These are phyloP conservation scores for Pipistrellus kuhlii DNA, from an alignment of 2,797 vertebrate genomes.

Conservation along the genomic window DNA sequence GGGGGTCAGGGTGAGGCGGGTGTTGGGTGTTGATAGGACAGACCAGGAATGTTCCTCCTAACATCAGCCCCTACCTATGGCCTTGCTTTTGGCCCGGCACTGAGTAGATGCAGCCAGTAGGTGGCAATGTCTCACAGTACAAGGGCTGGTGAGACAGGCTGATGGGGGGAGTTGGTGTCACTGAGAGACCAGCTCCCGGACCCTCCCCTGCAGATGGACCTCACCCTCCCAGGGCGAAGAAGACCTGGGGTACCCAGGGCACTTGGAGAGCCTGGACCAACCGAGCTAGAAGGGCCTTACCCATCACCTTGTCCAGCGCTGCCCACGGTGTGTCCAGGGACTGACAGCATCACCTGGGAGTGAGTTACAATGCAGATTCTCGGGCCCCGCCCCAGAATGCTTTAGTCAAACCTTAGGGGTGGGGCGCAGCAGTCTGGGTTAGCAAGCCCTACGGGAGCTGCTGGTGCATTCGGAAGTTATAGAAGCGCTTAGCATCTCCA, in stretches of 20 bases:
- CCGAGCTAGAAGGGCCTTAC: not conserved
- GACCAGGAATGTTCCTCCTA: not conserved
- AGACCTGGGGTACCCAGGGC: not conserved
- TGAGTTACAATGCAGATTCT: not conserved
- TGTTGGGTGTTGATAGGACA: not conserved
- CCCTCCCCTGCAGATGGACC: accelerated
- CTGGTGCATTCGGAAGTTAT: not conserved
- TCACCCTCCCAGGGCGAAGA: not conserved
- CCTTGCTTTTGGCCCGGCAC: not conserved
- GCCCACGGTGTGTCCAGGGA: not conserved
- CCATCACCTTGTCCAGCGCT: not conserved
- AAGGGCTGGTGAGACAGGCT: too few relatives aligned
- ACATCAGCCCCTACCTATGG: accelerated
- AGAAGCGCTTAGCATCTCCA: not conserved
- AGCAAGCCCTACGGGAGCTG: not conserved
- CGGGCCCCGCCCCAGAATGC: not conserved
- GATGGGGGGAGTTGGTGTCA: accelerated
- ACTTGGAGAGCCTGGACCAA: not conserved
- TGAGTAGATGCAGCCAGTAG: not conserved
- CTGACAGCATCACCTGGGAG: not conserved
- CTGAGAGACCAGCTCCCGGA: not conserved
- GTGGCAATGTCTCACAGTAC: not conserved
- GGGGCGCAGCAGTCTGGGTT: not conserved
- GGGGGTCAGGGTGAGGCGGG: too few relatives aligned
- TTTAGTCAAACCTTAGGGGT: not conserved